Evolutionary conservation across 2,113 vertebrate genomes (phyloP), one percentile per base, ranked within the genome.

Genomic region (Syngnathus typhle): DNA sequence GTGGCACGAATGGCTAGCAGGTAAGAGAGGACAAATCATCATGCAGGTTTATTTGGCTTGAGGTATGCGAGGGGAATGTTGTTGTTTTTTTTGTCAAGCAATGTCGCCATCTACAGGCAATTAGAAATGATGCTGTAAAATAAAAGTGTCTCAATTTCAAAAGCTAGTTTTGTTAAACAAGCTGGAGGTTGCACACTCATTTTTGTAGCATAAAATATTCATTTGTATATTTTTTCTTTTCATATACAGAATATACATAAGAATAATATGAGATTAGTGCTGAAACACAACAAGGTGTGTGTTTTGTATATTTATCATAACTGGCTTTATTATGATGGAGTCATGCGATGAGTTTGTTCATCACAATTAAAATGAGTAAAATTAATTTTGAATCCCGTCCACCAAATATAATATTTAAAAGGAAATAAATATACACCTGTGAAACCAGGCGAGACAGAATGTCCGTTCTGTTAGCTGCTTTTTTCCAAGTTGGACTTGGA

Each of bases 51-150:
- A 64, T 77, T 79, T 75, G 65, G 79, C 61, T 65, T 41, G 27
- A 67, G 78, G 60, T 38, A 69, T 68, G 52, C 49, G 60, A 6
- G 27, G 12, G 27, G 15, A 15, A 13, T 54, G 16, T 12, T 2
- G 13, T 46, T 67, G 1, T 43, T 60, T 67, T 76, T 84, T 88
- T 82, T 70, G 90, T 89, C 94, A 95, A 92, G 87, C 92, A 94
- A 91, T 94, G 92, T 94, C 92, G 95, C 94, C 94, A 95, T 93
- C 94, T 96, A 96, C 94, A 95, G 95, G 94, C 70, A 2, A 62
- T 44, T 44, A 41, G 41, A 58, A 62, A 61, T 32, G 16, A 58
- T 23, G 13, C 21, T 69, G 41, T 64, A 54, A 52, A 64, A 61
- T 23, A 1, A 23, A 44, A 58, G 27, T 52, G 60, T 52, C 73